A percentile compares a stretch with the other conserved stretches of the same genome.
Evolutionary conservation across 2,113 vertebrate genomes (phyloP).

Genomic region (Empidonax alnorum): DNA sequence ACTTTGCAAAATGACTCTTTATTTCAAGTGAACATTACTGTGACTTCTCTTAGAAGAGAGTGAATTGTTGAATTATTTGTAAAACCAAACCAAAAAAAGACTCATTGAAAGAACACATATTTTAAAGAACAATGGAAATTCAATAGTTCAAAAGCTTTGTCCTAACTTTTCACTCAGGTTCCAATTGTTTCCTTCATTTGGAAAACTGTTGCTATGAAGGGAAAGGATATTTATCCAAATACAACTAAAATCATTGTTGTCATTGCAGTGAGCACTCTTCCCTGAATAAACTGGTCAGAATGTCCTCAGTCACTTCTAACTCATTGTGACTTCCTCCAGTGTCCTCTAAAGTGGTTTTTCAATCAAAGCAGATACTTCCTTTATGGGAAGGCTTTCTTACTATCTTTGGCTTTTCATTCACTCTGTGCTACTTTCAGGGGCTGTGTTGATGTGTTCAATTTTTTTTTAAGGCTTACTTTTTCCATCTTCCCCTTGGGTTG

Average conservation of each 20-base stretch:
- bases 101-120: background rate
- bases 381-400: background rate
- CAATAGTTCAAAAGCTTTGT: background rate
- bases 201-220: background rate
- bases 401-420: background rate
- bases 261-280: background rate
- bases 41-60: background rate
- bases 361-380: background rate
- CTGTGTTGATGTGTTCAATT: background rate
- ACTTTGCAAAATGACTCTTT: background rate
- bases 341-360: background rate
- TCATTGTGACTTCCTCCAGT: background rate
- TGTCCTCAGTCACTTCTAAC: background rate
- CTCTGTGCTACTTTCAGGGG: background rate
- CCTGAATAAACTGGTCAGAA: background rate
- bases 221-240: background rate
- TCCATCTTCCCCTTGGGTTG: background rate
- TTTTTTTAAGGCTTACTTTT: background rate
- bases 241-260: background rate
- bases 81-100: background rate
- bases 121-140: background rate
- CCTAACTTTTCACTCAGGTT: background rate
- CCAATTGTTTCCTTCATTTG: background rate
- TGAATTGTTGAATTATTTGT: background rate
- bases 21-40: background rate